Evolutionary conservation across 2,113 vertebrate genomes (phyloP).

Genomic region (Elephantulus edwardii): DNA sequence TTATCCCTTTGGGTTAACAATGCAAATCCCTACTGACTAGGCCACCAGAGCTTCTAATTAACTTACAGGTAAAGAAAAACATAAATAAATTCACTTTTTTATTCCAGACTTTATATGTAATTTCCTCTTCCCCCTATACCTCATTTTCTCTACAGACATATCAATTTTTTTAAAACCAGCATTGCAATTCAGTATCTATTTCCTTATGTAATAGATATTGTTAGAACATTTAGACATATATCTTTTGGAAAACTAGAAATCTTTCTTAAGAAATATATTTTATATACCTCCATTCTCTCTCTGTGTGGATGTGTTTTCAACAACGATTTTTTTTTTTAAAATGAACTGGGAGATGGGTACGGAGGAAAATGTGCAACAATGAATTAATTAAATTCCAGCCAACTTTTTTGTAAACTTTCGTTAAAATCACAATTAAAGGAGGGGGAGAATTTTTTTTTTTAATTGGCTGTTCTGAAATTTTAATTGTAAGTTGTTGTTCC

Average conservation of each 20-base stretch:
- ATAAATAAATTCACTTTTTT: constrained; percentile 33
- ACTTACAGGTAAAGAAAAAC: background rate
- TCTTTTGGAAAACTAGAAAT: background rate
- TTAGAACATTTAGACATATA: background rate
- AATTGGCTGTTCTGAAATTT: constrained; percentile 4
- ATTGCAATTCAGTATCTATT: background rate
- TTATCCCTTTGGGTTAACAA: too few relatives aligned
- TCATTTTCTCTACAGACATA: too few relatives aligned
- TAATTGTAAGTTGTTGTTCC: constrained; percentile 19
- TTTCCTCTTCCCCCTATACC: background rate
- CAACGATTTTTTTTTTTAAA: too few relatives aligned
- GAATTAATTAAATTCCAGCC: too few relatives aligned
- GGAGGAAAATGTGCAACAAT: too few relatives aligned
- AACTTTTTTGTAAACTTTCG: too few relatives aligned
- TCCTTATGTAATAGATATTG: background rate
- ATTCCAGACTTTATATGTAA: background rate
- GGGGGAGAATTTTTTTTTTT: too few relatives aligned
- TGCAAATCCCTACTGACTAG: too few relatives aligned
- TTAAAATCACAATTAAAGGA: background rate
- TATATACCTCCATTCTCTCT: background rate
- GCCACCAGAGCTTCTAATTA: constrained; percentile 27
- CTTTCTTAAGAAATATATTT: background rate
- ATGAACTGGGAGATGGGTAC: too few relatives aligned
- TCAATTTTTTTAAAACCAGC: background rate
- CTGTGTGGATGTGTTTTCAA: constrained; percentile 14